phyloP scores from a whole-genome alignment of 30 jellyfish, hydroid and myxozoan species.

The Turritopsis dohrnii region DNA sequence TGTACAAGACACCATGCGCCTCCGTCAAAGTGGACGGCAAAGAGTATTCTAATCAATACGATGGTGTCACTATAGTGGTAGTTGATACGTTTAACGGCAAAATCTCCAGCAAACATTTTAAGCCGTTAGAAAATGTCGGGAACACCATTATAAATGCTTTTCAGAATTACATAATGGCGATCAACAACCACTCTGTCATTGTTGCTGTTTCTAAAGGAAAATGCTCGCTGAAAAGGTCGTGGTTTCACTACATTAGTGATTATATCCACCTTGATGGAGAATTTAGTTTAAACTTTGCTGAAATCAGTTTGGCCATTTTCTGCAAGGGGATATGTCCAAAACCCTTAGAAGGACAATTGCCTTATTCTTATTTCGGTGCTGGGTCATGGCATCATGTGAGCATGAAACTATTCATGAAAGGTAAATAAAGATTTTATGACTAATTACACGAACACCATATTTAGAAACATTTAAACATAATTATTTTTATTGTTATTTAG shows the following conservation, averaged over 20 bases:
- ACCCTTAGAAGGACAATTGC: not conserved
- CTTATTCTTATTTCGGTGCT: slow-evolving; percentile 5
- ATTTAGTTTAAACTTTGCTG: not conserved
- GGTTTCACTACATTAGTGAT: not conserved
- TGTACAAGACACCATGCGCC: not conserved
- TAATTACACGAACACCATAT: too few relatives aligned
- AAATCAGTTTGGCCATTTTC: not conserved
- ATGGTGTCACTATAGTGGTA: not conserved
- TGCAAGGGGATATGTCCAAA: not conserved
- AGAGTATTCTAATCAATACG: not conserved
- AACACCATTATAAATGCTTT: not conserved
- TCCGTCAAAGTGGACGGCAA: slow-evolving; percentile 4
- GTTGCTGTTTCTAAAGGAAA: not conserved
- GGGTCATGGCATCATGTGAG: not conserved
- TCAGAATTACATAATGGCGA: not conserved
- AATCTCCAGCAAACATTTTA: not conserved
- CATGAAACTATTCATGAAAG: not conserved
- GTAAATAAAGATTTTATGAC: not conserved
- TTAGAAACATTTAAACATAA: too few relatives aligned
- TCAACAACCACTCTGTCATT: not conserved
- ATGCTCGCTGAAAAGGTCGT: not conserved
- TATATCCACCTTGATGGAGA: not conserved
- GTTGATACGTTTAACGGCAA: not conserved
- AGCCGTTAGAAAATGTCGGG: not conserved
- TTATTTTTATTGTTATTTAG: not conserved